phyloP scores from a whole-genome alignment of 2,888 invertebrate species.

The Melikaiella ostensackeni region DNA sequence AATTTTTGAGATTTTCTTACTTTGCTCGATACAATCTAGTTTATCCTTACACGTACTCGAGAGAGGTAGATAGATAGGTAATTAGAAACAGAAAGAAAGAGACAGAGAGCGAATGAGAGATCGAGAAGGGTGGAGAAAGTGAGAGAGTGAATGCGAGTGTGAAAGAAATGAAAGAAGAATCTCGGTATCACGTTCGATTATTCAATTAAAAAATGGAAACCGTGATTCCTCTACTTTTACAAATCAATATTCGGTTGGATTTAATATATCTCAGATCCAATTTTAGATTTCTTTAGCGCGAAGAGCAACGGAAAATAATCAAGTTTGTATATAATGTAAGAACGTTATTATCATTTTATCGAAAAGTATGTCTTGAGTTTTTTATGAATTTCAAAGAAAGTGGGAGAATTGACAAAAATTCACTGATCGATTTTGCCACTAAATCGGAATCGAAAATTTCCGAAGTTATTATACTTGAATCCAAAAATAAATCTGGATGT shows the following conservation, averaged over 20 bases:
- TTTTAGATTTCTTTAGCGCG: constrained; percentile 56
- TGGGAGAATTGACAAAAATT: constrained; percentile 4
- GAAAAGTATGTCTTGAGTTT: not conserved
- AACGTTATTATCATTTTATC: constrained; percentile 56
- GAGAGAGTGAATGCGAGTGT: not conserved
- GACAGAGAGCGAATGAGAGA: not conserved
- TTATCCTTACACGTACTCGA: constrained; percentile 26
- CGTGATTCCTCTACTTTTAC: constrained; percentile 8
- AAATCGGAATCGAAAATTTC: constrained; percentile 6
- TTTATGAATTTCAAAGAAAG: not conserved
- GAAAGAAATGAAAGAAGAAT: not conserved
- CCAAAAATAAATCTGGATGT: not conserved
- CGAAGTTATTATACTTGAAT: not conserved
- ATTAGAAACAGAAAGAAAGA: constrained; percentile 15
- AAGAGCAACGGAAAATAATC: constrained; percentile 65
- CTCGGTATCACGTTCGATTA: not conserved
- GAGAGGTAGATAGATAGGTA: constrained; percentile 34
- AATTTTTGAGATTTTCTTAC: constrained; percentile 24
- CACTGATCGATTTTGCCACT: not conserved
- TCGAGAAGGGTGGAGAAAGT: constrained; percentile 5
- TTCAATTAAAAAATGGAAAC: constrained; percentile 12
- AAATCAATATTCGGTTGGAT: constrained; percentile 21
- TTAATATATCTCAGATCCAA: constrained; percentile 31
- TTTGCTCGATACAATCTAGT: constrained; percentile 37
- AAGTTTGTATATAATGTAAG: constrained; percentile 73